phyloP scores from a whole-genome alignment of 2,888 invertebrate species.

The Cephus rjabovi region DNA sequence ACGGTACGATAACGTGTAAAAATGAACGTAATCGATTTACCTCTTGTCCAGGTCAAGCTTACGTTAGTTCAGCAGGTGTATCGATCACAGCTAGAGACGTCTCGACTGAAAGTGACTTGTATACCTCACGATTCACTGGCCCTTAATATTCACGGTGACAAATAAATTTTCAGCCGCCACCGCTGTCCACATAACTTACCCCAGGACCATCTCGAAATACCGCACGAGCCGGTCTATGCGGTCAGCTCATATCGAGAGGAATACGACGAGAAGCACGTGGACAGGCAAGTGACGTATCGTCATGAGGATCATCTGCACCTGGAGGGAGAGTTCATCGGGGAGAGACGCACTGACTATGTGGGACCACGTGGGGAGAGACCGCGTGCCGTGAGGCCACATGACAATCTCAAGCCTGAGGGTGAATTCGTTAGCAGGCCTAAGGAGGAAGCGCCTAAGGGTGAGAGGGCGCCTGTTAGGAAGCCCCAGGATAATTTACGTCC shows the following conservation, averaged over 20 bases:
- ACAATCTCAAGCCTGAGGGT: conserved; percentile 68
- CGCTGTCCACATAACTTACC: conserved; percentile 79
- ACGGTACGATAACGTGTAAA: too few species aligned
- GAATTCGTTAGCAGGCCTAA: conserved; percentile 69
- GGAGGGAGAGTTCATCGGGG: conserved; percentile 74
- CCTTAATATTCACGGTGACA: not conserved
- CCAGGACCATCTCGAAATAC: conserved; percentile 57
- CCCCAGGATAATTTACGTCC: conserved; percentile 77
- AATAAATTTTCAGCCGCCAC: conserved; percentile 76
- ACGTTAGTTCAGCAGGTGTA: too few species aligned
- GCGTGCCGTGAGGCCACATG: conserved; percentile 59
- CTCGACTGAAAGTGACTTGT: too few species aligned
- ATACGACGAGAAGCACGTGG: conserved; percentile 75
- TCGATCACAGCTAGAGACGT: too few species aligned
- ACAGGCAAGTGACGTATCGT: conserved; percentile 71
- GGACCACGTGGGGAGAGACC: conserved; percentile 66
- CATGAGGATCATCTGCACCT: conserved; percentile 79
- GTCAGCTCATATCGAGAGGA: conserved; percentile 75
- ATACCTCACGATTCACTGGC: too few species aligned
- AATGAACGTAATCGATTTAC: too few species aligned
- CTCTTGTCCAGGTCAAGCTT: too few species aligned
- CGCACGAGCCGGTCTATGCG: conserved; percentile 49
- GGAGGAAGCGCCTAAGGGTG: conserved; percentile 66
- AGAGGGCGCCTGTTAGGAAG: conserved; percentile 59
- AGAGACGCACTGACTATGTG: conserved; percentile 68